Conservation (phyloP, 2,797 vertebrate species). For the Myiotriccus ornatus region DNA sequence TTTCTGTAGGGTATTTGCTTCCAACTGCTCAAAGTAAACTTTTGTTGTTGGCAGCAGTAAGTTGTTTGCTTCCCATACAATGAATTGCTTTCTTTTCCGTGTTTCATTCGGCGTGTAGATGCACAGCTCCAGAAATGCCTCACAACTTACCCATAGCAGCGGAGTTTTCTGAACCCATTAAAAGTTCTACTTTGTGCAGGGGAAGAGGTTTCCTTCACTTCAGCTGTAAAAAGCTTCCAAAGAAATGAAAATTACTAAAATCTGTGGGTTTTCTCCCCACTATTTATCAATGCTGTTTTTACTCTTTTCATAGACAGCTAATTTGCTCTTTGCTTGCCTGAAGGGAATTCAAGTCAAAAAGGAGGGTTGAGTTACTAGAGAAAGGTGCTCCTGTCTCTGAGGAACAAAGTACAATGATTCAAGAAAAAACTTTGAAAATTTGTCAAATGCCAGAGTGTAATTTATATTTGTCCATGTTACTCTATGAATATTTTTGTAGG, state of each 20-base stretch:
- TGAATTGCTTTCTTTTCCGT: constrained; percentile 51
- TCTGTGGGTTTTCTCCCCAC: background rate
- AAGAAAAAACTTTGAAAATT: background rate
- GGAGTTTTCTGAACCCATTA: constrained; percentile 10
- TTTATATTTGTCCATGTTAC: background rate
- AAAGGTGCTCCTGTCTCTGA: constrained; percentile 55
- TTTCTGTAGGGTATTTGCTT: constrained; percentile 39
- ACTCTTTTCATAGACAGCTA: constrained; percentile 44
- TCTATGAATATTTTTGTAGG: background rate
- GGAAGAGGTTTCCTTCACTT: constrained; percentile 15
- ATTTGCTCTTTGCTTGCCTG: constrained; percentile 54
- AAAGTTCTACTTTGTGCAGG: constrained; percentile 9
- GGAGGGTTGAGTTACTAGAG: constrained; percentile 34
- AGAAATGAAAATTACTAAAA: constrained; percentile 60
- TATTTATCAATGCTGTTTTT: constrained; percentile 53
- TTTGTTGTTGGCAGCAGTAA: constrained; percentile 26
- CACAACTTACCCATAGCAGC: background rate
- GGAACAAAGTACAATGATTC: constrained; percentile 42
- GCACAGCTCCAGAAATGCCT: background rate
- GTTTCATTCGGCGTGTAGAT: background rate
- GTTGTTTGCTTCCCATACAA: constrained; percentile 49
- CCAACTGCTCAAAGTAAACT: constrained; percentile 40
- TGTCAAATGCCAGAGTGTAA: background rate
- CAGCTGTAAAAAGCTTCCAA: background rate
- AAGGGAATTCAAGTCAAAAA: constrained; percentile 58